These are phyloP conservation scores for Caenorhabditis doughertyi DNA, from an alignment of 2,888 invertebrate genomes.

Conservation along the genomic window DNA sequence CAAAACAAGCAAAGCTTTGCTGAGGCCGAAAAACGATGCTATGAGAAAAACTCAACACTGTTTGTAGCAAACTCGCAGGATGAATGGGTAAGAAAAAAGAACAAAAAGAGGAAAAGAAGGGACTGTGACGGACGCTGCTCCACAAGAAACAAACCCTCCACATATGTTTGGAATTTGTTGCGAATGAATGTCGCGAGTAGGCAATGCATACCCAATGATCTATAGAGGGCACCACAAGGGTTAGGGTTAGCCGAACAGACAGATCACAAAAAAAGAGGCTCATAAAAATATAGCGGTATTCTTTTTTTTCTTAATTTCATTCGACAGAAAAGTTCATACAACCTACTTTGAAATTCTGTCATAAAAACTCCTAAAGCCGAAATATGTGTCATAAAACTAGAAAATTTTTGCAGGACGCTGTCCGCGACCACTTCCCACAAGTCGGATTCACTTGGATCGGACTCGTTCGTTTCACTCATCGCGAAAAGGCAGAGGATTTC, in stretches of 20 bases:
- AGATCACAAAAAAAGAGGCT: constrained; percentile 6
- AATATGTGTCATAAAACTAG: too few species aligned
- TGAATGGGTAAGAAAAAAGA: constrained; percentile 67
- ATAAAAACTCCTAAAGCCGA: too few species aligned
- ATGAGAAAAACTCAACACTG: constrained; percentile 65
- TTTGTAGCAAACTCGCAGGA: constrained; percentile 68
- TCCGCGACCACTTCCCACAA: constrained; percentile 53
- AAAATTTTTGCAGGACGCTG: constrained; percentile 58
- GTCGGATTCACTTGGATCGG: constrained; percentile 68
- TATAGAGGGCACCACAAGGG: constrained; percentile 36
- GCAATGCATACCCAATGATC: constrained; percentile 63
- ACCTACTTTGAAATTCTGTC: background rate
- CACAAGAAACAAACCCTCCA: too few species aligned
- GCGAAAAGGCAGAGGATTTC: constrained; percentile 33
- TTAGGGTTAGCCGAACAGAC: constrained; percentile 1
- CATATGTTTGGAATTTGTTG: constrained; percentile 64
- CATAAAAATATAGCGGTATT: background rate
- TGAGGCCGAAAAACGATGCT: constrained; percentile 66
- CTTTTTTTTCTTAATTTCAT: background rate
- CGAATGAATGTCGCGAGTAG: constrained; percentile 53
- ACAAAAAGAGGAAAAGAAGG: constrained; percentile 25
- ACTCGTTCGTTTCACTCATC: constrained; percentile 55
- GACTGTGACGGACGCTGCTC: too few species aligned
- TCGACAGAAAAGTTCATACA: background rate
- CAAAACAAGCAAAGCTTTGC: constrained; percentile 61